Evolutionary conservation across 2,113 vertebrate genomes (phyloP).

Genomic region (Scortum barcoo): DNA sequence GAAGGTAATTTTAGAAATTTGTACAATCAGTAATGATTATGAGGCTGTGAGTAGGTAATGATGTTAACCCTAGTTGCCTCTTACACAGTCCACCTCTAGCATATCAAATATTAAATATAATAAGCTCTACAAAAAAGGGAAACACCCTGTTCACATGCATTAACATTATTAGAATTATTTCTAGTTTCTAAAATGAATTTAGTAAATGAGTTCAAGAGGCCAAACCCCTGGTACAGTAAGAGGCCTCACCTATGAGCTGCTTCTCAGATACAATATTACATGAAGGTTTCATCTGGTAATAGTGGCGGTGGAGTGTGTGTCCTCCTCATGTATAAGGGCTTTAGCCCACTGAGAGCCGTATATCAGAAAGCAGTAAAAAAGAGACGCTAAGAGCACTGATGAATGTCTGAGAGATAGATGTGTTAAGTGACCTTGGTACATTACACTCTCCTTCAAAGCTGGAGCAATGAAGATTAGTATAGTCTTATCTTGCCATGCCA

Average conservation of each 20-base stretch:
- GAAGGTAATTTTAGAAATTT: constrained; percentile 83
- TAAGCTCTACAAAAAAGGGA: constrained; percentile 64
- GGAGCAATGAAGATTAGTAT: constrained; percentile 68
- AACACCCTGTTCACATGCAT: constrained; percentile 45
- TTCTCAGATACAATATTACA: constrained; percentile 14
- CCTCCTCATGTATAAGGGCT: constrained; percentile 56
- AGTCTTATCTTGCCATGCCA: constrained; percentile 39
- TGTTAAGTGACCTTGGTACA: constrained; percentile 83
- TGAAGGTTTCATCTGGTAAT: constrained; percentile 46
- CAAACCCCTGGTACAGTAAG: background rate
- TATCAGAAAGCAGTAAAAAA: constrained; percentile 78
- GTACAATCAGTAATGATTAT: constrained; percentile 84
- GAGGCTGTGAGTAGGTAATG: constrained; percentile 80
- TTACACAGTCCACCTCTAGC: constrained; percentile 70
- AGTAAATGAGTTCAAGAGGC: constrained; percentile 25
- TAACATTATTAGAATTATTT: constrained; percentile 25
- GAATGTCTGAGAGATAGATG: constrained; percentile 79
- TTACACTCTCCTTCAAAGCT: constrained; percentile 77
- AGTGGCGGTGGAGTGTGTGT: constrained; percentile 58
- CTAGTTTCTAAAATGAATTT: constrained; percentile 1
- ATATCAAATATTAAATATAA: constrained; percentile 72
- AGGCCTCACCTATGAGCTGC: constrained; percentile 31
- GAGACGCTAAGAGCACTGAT: constrained; percentile 74
- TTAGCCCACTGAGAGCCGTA: constrained; percentile 71
- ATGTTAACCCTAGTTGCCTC: constrained; percentile 79